Base-by-base conservation (phyloP, 2,888 invertebrate genomes). In the Drosophila sordidula region DNA sequence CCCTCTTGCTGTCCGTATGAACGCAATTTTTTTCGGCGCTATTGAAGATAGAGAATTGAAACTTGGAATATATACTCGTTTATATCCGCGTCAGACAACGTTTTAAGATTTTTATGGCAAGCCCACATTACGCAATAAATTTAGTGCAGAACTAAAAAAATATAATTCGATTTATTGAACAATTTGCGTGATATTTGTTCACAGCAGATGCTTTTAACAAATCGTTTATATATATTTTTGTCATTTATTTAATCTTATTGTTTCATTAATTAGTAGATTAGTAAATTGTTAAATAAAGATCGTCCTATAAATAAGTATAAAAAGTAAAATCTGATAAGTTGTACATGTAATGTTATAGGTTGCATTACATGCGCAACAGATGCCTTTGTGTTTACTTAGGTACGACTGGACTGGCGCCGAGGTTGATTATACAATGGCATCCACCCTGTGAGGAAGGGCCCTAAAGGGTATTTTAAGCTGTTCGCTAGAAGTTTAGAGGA, bases 361-460 rank as follows among this genome's bases (percentile, higher is more conserved):
- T 34, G 14, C 6, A 9, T 38, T 46, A 29, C 45, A 29, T 51
- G 46, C 6, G 11, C 36, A 38, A 4, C 22, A 70, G 12, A 25
- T 47, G 32, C 18, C 6, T 14, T 1, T 16, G 9, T 6, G 41
- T 18, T 26, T 26, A 4, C 22, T 9, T 18, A 9, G 36, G 9
- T 34, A 42, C 42, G 26, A 14, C 16, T 4, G 3, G 36, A 45
- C 16, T 42, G 62, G 38, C 12, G 18, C 26, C 36, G 8, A 32
- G n/a, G 11, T 16, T 39, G 32, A 14, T 52, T 38, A 42, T 32
- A 26, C 3, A 54, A 63, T n/a, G 6, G 8, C 18, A 22, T 6
- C n/a, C 8, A 9, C 1, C 5, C n/a, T 18, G 11, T n/a, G n/a
- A 18, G 12, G 1, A 29, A 29, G 4, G 26, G 6, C 16, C 11